Evolutionary conservation across 1,140 invertebrate species (phyloP).

Genomic region (Conopomorpha cramerella): DNA sequence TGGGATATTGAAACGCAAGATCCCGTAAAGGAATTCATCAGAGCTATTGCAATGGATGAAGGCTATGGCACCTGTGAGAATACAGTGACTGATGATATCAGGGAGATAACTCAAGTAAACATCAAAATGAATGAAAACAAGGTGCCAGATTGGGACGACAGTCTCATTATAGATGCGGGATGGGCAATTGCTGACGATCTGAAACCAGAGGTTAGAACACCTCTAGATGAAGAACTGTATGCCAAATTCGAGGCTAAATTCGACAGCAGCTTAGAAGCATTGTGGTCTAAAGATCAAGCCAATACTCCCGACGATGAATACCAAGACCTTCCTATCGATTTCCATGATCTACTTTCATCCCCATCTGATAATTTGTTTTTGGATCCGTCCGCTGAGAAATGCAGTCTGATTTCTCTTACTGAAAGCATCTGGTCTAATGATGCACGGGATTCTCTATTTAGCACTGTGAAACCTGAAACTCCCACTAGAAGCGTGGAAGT

Average conservation of each 20-base stretch:
- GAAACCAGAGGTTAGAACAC: constrained; percentile 24
- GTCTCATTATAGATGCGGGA: constrained; percentile 30
- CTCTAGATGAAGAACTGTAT: constrained; percentile 60
- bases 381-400: constrained; percentile 38
- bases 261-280: constrained; percentile 66
- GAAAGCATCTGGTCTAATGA: constrained; percentile 47
- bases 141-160: constrained; percentile 44
- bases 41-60: constrained; percentile 48
- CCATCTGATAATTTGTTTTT: constrained; percentile 52
- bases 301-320: constrained; percentile 58
- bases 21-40: constrained; percentile 52
- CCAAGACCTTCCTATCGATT: constrained; percentile 63
- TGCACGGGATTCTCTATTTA: constrained; percentile 8
- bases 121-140: constrained; percentile 26
- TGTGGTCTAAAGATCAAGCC: constrained; percentile 62
- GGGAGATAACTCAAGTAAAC: constrained; percentile 23
- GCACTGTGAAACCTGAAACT: constrained; percentile 18
- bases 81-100: constrained; percentile 44
- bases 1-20: constrained; percentile 59
- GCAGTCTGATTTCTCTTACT: constrained; percentile 30
- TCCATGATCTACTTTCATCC: constrained; percentile 61
- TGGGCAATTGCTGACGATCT: constrained; percentile 41
- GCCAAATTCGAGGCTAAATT: constrained; percentile 70
- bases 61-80: constrained; percentile 58
- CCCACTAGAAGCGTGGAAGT: constrained; percentile 26